phyloP scores from a whole-genome alignment of 1,140 invertebrate species.

The Drosophila guanche region DNA sequence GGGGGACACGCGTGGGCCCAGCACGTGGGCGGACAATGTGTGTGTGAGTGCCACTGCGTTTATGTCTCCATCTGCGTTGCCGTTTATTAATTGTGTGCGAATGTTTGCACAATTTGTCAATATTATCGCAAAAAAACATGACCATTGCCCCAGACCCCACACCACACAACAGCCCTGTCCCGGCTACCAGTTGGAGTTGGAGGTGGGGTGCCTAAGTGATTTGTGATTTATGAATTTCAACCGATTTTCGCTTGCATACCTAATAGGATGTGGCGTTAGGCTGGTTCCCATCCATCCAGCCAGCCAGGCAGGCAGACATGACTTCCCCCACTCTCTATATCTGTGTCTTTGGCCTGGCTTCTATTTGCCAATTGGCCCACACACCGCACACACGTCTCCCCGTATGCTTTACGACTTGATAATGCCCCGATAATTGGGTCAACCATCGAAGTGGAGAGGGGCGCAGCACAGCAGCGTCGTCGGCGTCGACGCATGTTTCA shows the following conservation, averaged over 20 bases:
- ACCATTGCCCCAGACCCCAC: slow-evolving; percentile 56
- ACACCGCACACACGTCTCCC: slow-evolving; percentile 27
- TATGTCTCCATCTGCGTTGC: slow-evolving; percentile 50
- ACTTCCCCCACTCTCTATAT: slow-evolving; percentile 10
- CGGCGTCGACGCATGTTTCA: slow-evolving; percentile 53
- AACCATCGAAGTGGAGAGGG: slow-evolving; percentile 9
- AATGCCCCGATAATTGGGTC: slow-evolving; percentile 75
- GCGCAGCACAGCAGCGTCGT: slow-evolving; percentile 8
- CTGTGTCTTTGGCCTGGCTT: slow-evolving; percentile 29
- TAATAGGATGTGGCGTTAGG: slow-evolving; percentile 48
- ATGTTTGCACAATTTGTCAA: slow-evolving; percentile 83
- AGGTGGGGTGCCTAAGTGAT: slow-evolving; percentile 59
- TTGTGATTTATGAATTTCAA: slow-evolving; percentile 76
- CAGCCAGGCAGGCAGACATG: not conserved
- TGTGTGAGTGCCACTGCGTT: slow-evolving; percentile 16
- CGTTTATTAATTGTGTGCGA: slow-evolving; percentile 81
- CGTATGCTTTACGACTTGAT: slow-evolving; percentile 69
- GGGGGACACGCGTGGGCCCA: slow-evolving; percentile 30
- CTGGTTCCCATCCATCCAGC: slow-evolving; percentile 12
- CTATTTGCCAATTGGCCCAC: slow-evolving; percentile 67
- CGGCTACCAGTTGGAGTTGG: slow-evolving; percentile 36
- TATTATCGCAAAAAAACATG: slow-evolving; percentile 78
- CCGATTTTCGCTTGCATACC: slow-evolving; percentile 67
- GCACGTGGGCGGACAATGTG: slow-evolving; percentile 57
- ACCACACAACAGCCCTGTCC: slow-evolving; percentile 4